phyloP scores from a whole-genome alignment of 2,113 vertebrate species.

The Steatornis caripensis region DNA sequence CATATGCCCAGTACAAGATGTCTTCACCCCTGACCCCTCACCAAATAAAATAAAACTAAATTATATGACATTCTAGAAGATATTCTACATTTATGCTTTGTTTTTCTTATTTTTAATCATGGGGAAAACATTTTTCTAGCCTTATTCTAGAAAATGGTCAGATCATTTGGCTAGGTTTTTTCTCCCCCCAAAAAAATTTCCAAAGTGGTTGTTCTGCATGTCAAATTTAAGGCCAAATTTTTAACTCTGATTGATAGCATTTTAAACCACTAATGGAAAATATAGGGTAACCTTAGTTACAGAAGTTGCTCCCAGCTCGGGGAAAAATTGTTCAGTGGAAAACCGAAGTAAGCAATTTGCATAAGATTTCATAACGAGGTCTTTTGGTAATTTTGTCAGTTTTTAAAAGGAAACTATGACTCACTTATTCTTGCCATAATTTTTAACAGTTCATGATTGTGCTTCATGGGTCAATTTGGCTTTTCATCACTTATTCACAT shows the following conservation, averaged over 20 bases:
- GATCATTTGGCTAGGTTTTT: neutral
- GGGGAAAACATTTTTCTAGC: neutral
- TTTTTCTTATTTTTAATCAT: neutral
- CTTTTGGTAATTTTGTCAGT: neutral
- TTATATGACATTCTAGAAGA: neutral
- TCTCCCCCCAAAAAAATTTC: neutral
- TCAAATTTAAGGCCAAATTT: neutral
- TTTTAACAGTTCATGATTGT: neutral
- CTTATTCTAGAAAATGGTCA: neutral
- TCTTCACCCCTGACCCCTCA: neutral
- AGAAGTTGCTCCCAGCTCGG: neutral
- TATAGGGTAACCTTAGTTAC: neutral
- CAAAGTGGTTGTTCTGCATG: neutral
- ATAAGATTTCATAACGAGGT: neutral
- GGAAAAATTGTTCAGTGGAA: neutral
- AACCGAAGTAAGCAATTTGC: neutral
- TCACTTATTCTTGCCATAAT: neutral
- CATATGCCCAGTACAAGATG: neutral
- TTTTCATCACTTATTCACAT: neutral
- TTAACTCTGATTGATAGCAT: neutral
- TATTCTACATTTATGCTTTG: neutral
- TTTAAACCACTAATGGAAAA: neutral
- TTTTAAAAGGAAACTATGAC: neutral
- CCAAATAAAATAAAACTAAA: neutral
- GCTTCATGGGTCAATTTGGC: neutral